A percentile compares a stretch with the other conserved stretches of the same genome.
Conservation (phyloP, 1,140 invertebrate genomes). For the Luehdorfia chinensis region DNA sequence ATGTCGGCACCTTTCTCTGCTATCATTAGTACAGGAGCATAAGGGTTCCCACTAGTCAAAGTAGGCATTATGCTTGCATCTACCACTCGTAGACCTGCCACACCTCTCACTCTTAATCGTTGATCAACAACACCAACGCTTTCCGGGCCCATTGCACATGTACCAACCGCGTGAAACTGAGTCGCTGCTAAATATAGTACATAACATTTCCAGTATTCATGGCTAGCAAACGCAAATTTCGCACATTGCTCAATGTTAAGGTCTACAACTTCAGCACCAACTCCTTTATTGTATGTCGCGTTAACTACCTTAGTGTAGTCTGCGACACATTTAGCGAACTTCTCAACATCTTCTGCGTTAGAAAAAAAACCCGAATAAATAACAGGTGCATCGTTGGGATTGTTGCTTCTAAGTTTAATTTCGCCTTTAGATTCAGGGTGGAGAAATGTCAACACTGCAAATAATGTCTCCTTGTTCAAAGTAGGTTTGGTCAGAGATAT, state of each 20-base stretch:
- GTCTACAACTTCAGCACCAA: conserved; percentile 28
- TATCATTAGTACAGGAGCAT: conserved; percentile 78
- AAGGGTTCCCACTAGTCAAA: conserved; percentile 48
- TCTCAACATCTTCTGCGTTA: conserved; percentile 85
- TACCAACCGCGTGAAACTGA: conserved; percentile 67
- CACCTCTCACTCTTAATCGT: conserved; percentile 66
- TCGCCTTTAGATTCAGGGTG: conserved; percentile 86
- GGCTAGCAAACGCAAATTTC: conserved; percentile 80
- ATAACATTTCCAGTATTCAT: conserved; percentile 81
- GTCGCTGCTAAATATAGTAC: conserved; percentile 45
- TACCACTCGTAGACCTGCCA: conserved; percentile 62
- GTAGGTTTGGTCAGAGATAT: conserved; percentile 73
- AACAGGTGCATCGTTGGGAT: conserved; percentile 90
- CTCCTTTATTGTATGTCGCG: conserved; percentile 75
- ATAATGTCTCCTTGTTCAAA: conserved; percentile 84
- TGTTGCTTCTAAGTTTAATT: conserved; percentile 84
- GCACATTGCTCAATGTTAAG: conserved; percentile 65
- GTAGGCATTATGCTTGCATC: conserved; percentile 59
- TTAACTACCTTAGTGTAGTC: conserved; percentile 76
- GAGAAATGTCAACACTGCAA: conserved; percentile 87
- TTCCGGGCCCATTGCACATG: conserved; percentile 80
- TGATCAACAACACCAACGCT: conserved; percentile 70
- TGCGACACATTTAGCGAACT: conserved; percentile 86
- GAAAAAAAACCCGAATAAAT: conserved; percentile 93
- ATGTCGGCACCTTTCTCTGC: conserved; percentile 83